Percentiles rank a stretch among this genome's conserved stretches.
These are phyloP conservation scores for Drosophila multiciliata DNA, from an alignment of 2,888 invertebrate species.

Conservation along the genomic window DNA sequence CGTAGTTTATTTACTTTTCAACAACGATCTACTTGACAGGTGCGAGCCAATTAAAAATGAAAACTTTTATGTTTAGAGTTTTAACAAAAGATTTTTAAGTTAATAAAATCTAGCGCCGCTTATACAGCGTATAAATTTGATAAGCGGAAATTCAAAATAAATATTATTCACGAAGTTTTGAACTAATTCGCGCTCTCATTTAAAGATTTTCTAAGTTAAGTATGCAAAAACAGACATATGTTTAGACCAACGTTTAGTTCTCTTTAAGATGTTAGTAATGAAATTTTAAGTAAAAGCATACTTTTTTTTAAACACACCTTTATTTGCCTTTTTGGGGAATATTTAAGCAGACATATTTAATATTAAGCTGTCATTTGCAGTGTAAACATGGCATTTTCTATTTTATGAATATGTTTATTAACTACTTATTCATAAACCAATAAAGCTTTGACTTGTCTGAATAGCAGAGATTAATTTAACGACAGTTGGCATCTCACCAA, in stretches of 20 bases:
- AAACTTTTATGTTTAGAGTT: neutral
- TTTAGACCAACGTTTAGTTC: neutral
- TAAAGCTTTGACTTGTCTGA: neutral
- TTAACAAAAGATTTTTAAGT: neutral
- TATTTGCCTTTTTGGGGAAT: neutral
- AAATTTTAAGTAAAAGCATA: neutral
- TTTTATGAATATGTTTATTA: neutral
- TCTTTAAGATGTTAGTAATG: neutral
- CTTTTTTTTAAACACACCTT: neutral
- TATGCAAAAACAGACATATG: neutral
- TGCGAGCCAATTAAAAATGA: neutral
- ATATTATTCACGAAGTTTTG: neutral
- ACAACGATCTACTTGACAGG: neutral
- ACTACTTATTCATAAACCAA: neutral
- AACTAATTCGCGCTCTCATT: no score
- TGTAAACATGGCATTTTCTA: neutral
- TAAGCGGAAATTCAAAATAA: neutral
- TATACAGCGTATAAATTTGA: no score
- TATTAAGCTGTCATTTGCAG: neutral
- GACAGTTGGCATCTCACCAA: neutral
- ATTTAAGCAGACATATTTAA: neutral
- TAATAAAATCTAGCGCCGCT: neutral
- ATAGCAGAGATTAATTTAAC: neutral
- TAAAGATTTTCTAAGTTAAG: neutral
- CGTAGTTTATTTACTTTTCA: neutral